Conservation (phyloP, 2,888 invertebrate species). For the Cephus runcator region DNA sequence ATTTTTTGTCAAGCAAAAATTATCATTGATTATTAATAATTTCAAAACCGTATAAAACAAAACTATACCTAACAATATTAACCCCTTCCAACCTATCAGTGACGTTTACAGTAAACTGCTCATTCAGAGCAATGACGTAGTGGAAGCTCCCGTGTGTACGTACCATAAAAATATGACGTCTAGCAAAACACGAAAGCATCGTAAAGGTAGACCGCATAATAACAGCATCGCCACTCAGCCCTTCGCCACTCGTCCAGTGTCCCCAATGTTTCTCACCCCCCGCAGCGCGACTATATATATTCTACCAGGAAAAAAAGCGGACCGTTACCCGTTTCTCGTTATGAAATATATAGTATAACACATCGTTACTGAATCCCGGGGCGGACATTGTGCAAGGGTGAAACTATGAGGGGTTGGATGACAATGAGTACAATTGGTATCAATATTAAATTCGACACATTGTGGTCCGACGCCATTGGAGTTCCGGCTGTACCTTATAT, state of each 20-base stretch:
- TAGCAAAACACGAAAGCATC: background rate
- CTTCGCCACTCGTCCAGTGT: background rate
- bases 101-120: too few species aligned
- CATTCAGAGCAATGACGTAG: background rate
- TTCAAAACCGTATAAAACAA: too few species aligned
- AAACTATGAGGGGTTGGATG: background rate
- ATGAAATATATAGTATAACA: constrained; percentile 17
- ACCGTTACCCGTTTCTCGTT: constrained; percentile 16
- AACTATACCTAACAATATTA: too few species aligned
- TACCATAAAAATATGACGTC: background rate
- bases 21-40: too few species aligned
- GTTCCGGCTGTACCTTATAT: background rate
- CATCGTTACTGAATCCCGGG: constrained; percentile 15
- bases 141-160: background rate
- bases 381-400: background rate
- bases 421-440: background rate
- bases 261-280: background rate
- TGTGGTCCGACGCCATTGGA: background rate
- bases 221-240: background rate
- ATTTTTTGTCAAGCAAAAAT: too few species aligned
- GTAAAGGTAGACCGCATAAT: background rate
- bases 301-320: background rate
- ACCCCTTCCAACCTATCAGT: too few species aligned
- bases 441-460: background rate
- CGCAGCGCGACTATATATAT: background rate